Base-by-base conservation (phyloP, 2,888 invertebrate species). In the Empis livida region DNA sequence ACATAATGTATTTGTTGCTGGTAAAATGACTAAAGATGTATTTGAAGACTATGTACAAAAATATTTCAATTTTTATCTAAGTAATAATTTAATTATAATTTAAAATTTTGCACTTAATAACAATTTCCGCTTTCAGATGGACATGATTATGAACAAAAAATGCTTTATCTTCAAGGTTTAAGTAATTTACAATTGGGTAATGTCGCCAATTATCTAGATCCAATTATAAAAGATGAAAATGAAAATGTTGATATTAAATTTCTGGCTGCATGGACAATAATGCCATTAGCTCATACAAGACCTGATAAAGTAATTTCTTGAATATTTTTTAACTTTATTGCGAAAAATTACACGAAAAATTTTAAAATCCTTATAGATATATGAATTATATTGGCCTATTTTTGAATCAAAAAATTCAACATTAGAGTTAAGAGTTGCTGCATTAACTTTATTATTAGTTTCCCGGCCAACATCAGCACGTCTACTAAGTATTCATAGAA, bases 121-220 rank as follows among this genome's bases (percentile, higher is more conserved):
- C n/a, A n/a, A n/a, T n/a, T n/a, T n/a, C n/a, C n/a, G n/a, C n/a
- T 56, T 60, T 54, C 62, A 82, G 83, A 76, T 54, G 79, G 78
- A 43, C 75, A 76, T 0, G 75, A 77, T 55, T 83, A 83, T 53
- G 72, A 78, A 48, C 78, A 80, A 53, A 76, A 82, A 50, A 76
- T 84, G 76, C 64, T 84, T 5, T 84, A 82, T 73, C 68, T 84
- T 0, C 80, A 83, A 61, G 84, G 82, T 0, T 64, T 84, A 0
- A 77, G 80, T 51, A 85, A 84, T 55, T 69, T 79, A 47, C 76
- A 78, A 54, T 57, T 78, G 23, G 74, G 74, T 6, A 72, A 74
- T 57, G 77, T 77, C 3, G 65, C 71, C 30, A 70, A 71, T 43
- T 75, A 73, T 55, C 59, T 76, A 51, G 69, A 70, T 48, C 74